Conservation (phyloP, 2,888 invertebrate genomes). For the Myopa tessellatipennis region DNA sequence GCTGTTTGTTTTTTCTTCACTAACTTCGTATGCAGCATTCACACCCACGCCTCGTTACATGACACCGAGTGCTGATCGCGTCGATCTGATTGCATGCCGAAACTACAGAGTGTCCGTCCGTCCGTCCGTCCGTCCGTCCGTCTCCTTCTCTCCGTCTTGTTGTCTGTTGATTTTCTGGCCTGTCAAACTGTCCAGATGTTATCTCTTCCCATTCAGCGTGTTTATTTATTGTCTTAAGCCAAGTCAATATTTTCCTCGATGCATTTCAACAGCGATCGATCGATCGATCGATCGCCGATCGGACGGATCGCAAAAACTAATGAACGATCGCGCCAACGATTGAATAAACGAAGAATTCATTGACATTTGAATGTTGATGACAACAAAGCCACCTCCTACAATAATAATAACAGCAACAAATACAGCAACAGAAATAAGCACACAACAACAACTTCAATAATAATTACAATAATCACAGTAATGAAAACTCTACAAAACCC, state of each 20-base stretch:
- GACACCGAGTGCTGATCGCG: not conserved
- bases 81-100: not conserved
- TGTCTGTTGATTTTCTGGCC: not conserved
- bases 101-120: not conserved
- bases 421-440: too few species aligned
- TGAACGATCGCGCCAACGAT: not conserved
- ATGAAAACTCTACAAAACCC: not conserved
- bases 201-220: slow-evolving; percentile 13
- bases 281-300: slow-evolving; percentile 12
- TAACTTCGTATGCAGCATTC: slow-evolving; percentile 30
- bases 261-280: slow-evolving; percentile 26
- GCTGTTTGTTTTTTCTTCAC: slow-evolving; percentile 19
- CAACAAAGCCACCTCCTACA: not conserved
- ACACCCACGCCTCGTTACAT: slow-evolving; percentile 36
- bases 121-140: not conserved
- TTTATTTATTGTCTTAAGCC: slow-evolving; percentile 32
- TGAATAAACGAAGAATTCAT: slow-evolving; percentile 1
- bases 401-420: not conserved
- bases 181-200: slow-evolving; percentile 2
- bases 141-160: not conserved
- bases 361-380: slow-evolving; percentile 15
- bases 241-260: slow-evolving; percentile 16
- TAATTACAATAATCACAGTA: not conserved
- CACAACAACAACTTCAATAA: not conserved
- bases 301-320: slow-evolving; percentile 13